These are phyloP conservation scores for Drosophila navojoa DNA, from an alignment of 1,140 invertebrate genomes.

Conservation along the genomic window DNA sequence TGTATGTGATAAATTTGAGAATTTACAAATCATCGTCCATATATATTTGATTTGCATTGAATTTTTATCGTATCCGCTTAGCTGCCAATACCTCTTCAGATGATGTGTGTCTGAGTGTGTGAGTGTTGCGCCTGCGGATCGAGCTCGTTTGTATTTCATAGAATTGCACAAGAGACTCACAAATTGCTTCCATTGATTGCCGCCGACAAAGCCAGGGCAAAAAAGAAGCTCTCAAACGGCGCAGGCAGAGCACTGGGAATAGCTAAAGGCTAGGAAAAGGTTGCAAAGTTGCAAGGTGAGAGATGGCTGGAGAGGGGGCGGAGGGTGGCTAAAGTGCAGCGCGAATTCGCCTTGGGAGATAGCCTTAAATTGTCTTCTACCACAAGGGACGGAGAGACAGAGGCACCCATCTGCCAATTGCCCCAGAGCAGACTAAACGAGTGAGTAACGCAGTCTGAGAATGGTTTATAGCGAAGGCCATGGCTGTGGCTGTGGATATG, in stretches of 20 bases:
- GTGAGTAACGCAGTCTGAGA: slow-evolving; percentile 37
- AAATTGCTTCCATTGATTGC: slow-evolving; percentile 81
- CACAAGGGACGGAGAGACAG: background rate
- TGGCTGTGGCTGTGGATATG: slow-evolving; percentile 5
- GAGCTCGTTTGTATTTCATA: slow-evolving; percentile 69
- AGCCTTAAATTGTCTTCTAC: slow-evolving; percentile 29
- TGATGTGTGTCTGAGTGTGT: slow-evolving; percentile 17
- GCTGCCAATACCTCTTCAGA: slow-evolving; percentile 55
- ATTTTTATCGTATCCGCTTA: slow-evolving; percentile 44
- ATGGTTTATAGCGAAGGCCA: slow-evolving; percentile 12
- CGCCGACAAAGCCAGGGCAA: slow-evolving; percentile 56
- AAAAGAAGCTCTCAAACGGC: slow-evolving; percentile 27
- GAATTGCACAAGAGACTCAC: slow-evolving; percentile 75
- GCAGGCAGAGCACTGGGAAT: slow-evolving; percentile 1
- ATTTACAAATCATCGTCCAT: slow-evolving; percentile 81
- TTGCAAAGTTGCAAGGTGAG: background rate
- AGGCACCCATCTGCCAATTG: background rate
- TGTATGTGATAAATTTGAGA: slow-evolving; percentile 70
- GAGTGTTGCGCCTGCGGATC: slow-evolving; percentile 41
- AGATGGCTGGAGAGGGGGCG: background rate
- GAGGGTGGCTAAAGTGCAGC: background rate
- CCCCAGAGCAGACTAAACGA: slow-evolving; percentile 19
- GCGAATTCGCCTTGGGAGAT: slow-evolving; percentile 29
- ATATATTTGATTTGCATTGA: slow-evolving; percentile 80
- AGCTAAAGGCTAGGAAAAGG: background rate